Base-by-base conservation (phyloP, 2,888 invertebrate species). In the Ochropacha duplaris region DNA sequence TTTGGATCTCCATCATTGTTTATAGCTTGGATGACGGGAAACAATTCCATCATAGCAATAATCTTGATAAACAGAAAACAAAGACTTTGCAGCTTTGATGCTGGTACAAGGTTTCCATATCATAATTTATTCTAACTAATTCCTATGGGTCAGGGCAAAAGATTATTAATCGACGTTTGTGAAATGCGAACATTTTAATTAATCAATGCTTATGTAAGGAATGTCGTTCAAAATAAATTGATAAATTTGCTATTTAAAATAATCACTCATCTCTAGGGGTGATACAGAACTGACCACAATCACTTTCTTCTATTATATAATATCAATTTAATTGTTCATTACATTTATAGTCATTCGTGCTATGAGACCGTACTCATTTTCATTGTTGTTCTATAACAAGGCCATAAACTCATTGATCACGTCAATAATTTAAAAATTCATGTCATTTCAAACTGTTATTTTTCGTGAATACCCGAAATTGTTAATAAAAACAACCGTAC, bases 401-500 rank as follows among this genome's bases (percentile, higher is more conserved):
- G 44, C 60, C 49, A 26, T 54, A 44, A 54, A 54, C 54, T 52
- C 31, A 31, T 31, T 31, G 31, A 31, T 31, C 1, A 31, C 12
- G 31, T 31, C 31, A 52, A 52, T 52, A 31, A 52, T 26, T 52
- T 31, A 22, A 31, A 52, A 52, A 52, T 19, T n/a, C 12, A 19
- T 26, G 44, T 44, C 44, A 44, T 44, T 16, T 44, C 44, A 44
- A 44, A 44, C 44, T 19, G 44, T 31, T 31, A 31, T 31, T 65
- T 57, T 64, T 64, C 58, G 64, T 60, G 61, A 61, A 61, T 64
- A 65, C 60, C 64, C 64, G 64, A 67, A 70, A 69, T 69, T 71
- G 66, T 64, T 67, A 69, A 70, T 61, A 69, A 72, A 70, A 75
- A 66, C 71, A 60, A 78, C 77, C 67, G 77, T 79, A 79, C 60